Base-by-base conservation (phyloP, 2,113 vertebrate species). In the Brachyistius frenatus region DNA sequence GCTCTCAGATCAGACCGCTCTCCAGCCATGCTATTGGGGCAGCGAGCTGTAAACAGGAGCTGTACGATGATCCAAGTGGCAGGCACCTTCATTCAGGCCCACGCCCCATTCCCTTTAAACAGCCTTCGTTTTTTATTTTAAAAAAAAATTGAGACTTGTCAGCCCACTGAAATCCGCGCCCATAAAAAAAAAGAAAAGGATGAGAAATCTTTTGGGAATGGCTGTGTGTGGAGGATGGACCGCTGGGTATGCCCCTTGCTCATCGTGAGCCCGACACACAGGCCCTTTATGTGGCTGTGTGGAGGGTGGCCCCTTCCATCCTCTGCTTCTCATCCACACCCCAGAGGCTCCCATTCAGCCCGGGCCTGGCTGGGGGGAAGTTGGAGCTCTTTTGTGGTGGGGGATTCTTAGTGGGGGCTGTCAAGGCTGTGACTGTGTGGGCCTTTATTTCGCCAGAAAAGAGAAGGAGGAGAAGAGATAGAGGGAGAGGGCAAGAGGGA, bases 341-440 rank as follows among this genome's bases (percentile, higher is more conserved):
- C 94, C 86, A 90, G 87, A 93, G 89, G 78, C 87, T 90, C 82
- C 92, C 84, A 93, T 95, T 95, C 91, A 94, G 82, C 67, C 81
- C 78, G 0, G 83, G 86, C 84, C 84, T 88, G 88, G 82, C 87
- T 87, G 81, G 89, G 92, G 89, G 90, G 91, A 85, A 89, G 90
- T 86, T 89, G 86, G 86, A 78, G 70, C 84, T 87, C 89, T 91
- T 94, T 94, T 94, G 93, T 93, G 71, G 76, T 82, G 62, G 57
- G 61, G 81, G 84, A 89, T 91, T 93, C 91, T 93, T 91, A 92
- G 89, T 88, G 90, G 90, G 91, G 83, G 86, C 88, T 94, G 91
- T 95, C 92, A 94, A 94, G 91, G 93, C 94, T 89, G 89, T 66
- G 88, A 94, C 94, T 95, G 95, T 95, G 93, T 94, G 91, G 86